Percentiles rank a stretch among this genome's conserved stretches.
Conservation (phyloP, 2,888 invertebrate species). For the Psococerastis gibbosa region DNA sequence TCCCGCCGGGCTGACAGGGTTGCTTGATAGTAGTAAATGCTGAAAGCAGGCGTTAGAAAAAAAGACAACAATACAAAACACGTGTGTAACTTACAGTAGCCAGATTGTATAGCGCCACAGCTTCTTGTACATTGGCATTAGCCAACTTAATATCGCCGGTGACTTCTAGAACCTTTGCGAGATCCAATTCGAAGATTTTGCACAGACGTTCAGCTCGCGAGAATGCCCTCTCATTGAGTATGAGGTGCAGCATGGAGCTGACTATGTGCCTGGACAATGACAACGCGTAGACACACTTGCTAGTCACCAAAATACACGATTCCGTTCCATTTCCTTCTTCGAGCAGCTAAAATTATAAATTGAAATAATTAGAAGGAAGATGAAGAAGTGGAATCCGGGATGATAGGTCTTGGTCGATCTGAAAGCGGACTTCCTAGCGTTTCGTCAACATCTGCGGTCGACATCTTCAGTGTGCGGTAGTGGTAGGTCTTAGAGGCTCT, state of each 20-base stretch:
- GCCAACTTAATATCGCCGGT: slow-evolving; percentile 66
- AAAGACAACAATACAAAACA: no score
- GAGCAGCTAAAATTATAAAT: neutral
- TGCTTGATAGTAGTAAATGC: no score
- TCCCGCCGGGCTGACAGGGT: no score
- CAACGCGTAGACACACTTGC: slow-evolving; percentile 11
- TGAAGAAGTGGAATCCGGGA: no score
- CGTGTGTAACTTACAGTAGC: slow-evolving; percentile 24
- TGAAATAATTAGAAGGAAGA: no score
- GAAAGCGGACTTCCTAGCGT: no score
- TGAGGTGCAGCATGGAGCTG: slow-evolving; percentile 27
- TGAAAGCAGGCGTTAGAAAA: no score
- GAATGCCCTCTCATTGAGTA: slow-evolving; percentile 32
- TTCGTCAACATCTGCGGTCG: no score
- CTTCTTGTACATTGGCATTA: slow-evolving; percentile 52
- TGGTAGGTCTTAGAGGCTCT: no score
- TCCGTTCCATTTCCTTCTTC: neutral
- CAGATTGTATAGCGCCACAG: slow-evolving; percentile 60
- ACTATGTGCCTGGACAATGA: neutral
- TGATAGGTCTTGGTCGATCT: no score
- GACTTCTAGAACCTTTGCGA: slow-evolving; percentile 49
- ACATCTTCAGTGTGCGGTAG: no score
- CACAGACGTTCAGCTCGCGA: slow-evolving; percentile 37
- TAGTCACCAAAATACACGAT: slow-evolving; percentile 12
- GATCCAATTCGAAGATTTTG: slow-evolving; percentile 37